A percentile compares a stretch with the other conserved stretches of the same genome.
Evolutionary conservation across 2,113 vertebrate species (phyloP).

Genomic region (Tetrao urogallus): DNA sequence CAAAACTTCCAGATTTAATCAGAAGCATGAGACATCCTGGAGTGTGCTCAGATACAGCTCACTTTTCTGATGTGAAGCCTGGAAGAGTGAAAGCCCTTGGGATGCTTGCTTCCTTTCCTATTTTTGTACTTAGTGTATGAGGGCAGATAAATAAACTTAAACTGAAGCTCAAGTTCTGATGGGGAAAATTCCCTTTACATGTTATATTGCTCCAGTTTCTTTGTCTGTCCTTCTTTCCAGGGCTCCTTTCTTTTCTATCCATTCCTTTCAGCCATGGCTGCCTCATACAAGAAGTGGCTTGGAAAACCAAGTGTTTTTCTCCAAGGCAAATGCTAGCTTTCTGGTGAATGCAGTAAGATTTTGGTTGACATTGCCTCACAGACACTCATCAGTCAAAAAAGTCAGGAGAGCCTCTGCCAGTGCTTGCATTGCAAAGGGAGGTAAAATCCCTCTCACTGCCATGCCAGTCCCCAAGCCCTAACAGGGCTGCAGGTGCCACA

Average conservation of each 20-base stretch:
- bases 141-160: neutral
- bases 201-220: neutral
- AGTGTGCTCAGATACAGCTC: neutral
- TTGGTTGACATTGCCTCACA: neutral
- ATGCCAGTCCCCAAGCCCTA: neutral
- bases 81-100: neutral
- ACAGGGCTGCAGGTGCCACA: neutral
- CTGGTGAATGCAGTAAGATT: neutral
- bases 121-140: neutral
- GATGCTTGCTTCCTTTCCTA: neutral
- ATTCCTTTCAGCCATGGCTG: too few species aligned
- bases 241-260: neutral
- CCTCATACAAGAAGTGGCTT: neutral
- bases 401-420: neutral
- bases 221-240: neutral
- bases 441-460: neutral
- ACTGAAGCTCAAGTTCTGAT: neutral
- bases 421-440: accelerated
- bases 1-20: neutral
- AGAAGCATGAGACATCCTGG: neutral
- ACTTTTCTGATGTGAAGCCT: neutral
- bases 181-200: neutral
- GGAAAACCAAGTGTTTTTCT: neutral
- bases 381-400: neutral
- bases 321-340: neutral